phyloP scores from a whole-genome alignment of 2,113 vertebrate genomes.

The Pachypanchax playfairii region DNA sequence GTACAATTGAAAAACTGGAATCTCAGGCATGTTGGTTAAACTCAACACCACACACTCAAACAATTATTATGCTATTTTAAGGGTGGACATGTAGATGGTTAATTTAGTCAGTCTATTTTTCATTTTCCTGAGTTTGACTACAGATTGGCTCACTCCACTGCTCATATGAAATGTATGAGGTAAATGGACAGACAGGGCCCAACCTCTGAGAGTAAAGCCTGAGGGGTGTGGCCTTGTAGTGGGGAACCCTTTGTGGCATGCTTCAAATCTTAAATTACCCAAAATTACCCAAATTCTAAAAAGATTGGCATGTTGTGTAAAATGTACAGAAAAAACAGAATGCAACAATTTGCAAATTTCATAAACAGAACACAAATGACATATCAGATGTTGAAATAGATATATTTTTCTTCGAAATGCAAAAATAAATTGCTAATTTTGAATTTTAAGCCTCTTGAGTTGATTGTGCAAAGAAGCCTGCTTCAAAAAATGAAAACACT shows the following conservation, averaged over 20 bases:
- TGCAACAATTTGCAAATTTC: too few relatives aligned
- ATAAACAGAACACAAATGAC: too few relatives aligned
- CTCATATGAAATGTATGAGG: constrained; percentile 58
- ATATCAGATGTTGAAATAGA: too few relatives aligned
- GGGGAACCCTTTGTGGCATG: constrained; percentile 9
- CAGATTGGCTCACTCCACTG: constrained; percentile 53
- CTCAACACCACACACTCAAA: constrained; percentile 55
- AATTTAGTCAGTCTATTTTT: constrained; percentile 66
- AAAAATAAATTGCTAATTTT: too few relatives aligned
- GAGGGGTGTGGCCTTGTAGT: constrained; percentile 43
- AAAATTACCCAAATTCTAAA: too few relatives aligned
- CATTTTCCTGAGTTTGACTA: constrained; percentile 63
- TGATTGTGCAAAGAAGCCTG: too few relatives aligned
- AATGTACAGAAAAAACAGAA: too few relatives aligned
- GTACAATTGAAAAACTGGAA: constrained; percentile 35
- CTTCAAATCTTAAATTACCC: constrained; percentile 21
- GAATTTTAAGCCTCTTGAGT: too few relatives aligned
- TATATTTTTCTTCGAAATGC: too few relatives aligned
- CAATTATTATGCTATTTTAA: constrained; percentile 69
- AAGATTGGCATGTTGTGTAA: too few relatives aligned
- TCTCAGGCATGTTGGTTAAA: constrained; percentile 44
- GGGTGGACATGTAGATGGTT: constrained; percentile 46
- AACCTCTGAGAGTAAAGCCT: too few relatives aligned
- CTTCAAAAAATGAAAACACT: too few relatives aligned
- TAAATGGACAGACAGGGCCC: constrained; percentile 40